Evolutionary conservation across 2,888 invertebrate species (phyloP).

Genomic region (Endomychus coccineus): DNA sequence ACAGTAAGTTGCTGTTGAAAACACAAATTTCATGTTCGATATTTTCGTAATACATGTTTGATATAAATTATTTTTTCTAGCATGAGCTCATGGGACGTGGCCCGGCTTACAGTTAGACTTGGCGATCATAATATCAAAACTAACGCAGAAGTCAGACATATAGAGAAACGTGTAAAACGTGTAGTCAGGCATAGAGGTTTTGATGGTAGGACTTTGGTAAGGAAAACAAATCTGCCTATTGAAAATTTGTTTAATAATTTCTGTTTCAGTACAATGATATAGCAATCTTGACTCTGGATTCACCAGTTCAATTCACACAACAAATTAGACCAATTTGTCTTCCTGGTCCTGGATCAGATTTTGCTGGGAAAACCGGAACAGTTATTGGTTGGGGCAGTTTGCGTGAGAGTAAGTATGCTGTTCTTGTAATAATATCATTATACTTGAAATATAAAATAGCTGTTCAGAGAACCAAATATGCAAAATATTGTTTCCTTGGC

Average conservation of each 20-base stretch:
- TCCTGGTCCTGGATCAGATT: slow-evolving; percentile 51
- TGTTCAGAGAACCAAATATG: no score
- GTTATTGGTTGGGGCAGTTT: slow-evolving; percentile 87
- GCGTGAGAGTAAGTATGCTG: slow-evolving; percentile 60
- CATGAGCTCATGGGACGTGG: slow-evolving; percentile 85
- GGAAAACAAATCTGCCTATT: slow-evolving; percentile 15
- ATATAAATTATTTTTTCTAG: slow-evolving; percentile 42
- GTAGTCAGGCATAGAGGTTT: slow-evolving; percentile 81
- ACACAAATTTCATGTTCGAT: no score
- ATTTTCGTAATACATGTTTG: no score
- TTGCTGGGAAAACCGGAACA: slow-evolving; percentile 64
- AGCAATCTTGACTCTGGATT: slow-evolving; percentile 69
- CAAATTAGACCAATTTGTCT: slow-evolving; percentile 73
- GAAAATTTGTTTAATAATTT: slow-evolving; percentile 1
- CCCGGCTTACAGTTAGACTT: slow-evolving; percentile 68
- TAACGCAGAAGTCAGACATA: slow-evolving; percentile 64
- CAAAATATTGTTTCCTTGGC: no score
- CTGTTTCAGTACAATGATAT: slow-evolving; percentile 71
- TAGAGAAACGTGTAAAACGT: slow-evolving; percentile 71
- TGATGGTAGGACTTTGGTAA: slow-evolving; percentile 72
- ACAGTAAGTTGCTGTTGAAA: no score
- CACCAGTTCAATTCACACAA: slow-evolving; percentile 64
- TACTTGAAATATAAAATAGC: no score
- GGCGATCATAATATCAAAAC: slow-evolving; percentile 79
- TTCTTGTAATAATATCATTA: no score